These are phyloP conservation scores for Pipra filicauda DNA, from an alignment of 2,113 vertebrate genomes.

Conservation along the genomic window DNA sequence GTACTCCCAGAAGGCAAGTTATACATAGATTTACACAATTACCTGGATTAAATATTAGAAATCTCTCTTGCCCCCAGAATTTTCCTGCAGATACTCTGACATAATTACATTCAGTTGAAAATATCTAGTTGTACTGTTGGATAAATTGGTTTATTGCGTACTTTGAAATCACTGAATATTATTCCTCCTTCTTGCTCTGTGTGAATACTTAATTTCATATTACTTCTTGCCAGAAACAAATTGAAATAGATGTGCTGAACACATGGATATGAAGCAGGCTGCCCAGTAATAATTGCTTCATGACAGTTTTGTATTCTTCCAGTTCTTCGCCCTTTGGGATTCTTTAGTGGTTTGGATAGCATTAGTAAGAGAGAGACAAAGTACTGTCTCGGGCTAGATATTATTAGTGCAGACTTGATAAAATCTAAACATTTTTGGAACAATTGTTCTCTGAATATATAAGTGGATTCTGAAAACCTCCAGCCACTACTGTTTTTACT, in stretches of 20 bases:
- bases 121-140: background rate
- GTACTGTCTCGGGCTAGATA: constrained; percentile 1
- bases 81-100: background rate
- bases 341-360: background rate
- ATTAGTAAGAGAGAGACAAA: background rate
- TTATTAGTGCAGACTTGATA: background rate
- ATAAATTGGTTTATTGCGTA: constrained; percentile 34
- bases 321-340: constrained; percentile 28
- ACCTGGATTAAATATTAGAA: background rate
- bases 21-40: background rate
- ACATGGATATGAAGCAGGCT: constrained; percentile 33
- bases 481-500: background rate
- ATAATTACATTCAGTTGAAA: constrained; percentile 2
- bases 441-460: background rate
- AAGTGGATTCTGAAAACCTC: background rate
- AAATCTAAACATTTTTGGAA: constrained; percentile 8
- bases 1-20: background rate
- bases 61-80: background rate
- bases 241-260: constrained; percentile 65
- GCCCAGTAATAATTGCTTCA: constrained; percentile 41
- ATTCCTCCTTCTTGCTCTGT: constrained; percentile 36
- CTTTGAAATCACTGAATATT: constrained; percentile 49
- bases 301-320: constrained; percentile 10
- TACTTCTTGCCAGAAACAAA: constrained; percentile 57
- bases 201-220: constrained; percentile 25